Base-by-base conservation (phyloP, 2,797 vertebrate genomes). In the Euthynnus affinis region DNA sequence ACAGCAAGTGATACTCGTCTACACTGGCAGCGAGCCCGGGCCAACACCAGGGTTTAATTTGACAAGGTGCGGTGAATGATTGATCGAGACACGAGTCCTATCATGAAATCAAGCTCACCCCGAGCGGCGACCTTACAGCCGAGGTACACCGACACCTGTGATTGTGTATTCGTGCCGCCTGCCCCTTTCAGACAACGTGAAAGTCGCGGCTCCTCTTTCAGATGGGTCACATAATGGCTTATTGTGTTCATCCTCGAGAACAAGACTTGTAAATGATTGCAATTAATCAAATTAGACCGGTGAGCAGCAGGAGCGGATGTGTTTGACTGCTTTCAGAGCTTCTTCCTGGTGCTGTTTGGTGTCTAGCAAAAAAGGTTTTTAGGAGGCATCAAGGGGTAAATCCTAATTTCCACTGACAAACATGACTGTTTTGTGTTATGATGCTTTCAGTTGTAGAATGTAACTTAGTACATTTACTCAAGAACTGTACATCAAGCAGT, bases 151-250 rank as follows among this genome's bases (percentile, higher is more conserved):
- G 42, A 85, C 78, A 67, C 69, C 68, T 71, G 71, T 71, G 83
- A 80, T 80, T 71, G 78, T 60, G 74, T 58, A 2, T 65, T 65
- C 4, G 51, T 0, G 49, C 27, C 75, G 27, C 27, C 27, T 29
- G 27, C 27, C 27, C 27, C 32, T 76, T 37, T 76, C 44, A 68
- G 80, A 64, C 40, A 3, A 78, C 32, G 51, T 18, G 74, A 87
- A 80, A 86, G 82, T 70, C 29, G 1, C 0, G 34, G 74, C 77
- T 88, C 80, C 4, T 58, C 59, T 92, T 88, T 86, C 89, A 81
- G 63, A 22, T 0, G 23, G 42, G 32, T 44, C 34, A 15, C 27
- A 13, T 60, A 29, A 48, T 48, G 49, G 60, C 78, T 73, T 52
- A 68, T 76, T 71, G 71, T 78, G 81, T 83, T 85, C 55, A 27